phyloP scores from a whole-genome alignment of 2,888 invertebrate genomes.

The Lordiphosa andalusiaca region DNA sequence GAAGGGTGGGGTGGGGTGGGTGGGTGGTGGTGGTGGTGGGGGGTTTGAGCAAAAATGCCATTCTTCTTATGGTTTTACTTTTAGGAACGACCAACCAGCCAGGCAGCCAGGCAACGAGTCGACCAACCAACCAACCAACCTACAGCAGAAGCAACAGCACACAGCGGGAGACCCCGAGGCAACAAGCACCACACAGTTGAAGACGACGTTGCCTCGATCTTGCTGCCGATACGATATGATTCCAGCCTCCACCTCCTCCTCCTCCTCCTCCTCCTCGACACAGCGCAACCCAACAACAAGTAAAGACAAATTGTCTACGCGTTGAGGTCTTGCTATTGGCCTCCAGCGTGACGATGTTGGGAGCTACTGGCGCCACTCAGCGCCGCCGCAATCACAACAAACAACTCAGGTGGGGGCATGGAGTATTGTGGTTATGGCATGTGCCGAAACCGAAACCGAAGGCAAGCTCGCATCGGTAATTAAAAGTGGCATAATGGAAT shows the following conservation, averaged over 20 bases:
- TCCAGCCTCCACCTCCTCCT: conserved; percentile 2
- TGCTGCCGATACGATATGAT: conserved; percentile 12
- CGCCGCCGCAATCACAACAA: conserved; percentile 51
- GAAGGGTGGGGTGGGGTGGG: too few relatives aligned
- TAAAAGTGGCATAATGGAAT: conserved; percentile 61
- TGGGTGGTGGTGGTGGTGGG: too few relatives aligned
- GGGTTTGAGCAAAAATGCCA: not conserved
- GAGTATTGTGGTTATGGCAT: conserved; percentile 55
- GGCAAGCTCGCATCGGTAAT: conserved; percentile 52
- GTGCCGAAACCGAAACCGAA: conserved; percentile 32
- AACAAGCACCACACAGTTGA: conserved; percentile 4
- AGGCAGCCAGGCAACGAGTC: too few relatives aligned
- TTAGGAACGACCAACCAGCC: conserved; percentile 22
- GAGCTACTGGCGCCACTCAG: conserved; percentile 58
- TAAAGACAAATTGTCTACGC: conserved; percentile 72
- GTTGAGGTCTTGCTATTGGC: conserved; percentile 73
- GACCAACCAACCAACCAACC: not conserved
- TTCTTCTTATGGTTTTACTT: conserved; percentile 34
- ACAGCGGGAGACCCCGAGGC: conserved; percentile 24
- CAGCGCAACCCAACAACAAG: conserved; percentile 38
- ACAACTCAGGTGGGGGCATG: conserved; percentile 14
- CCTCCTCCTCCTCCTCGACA: conserved; percentile 4
- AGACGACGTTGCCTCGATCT: conserved; percentile 5
- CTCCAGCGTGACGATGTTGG: conserved; percentile 63
- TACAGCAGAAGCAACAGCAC: conserved; percentile 6